Conservation (phyloP, 1,140 invertebrate species). For the Brachionus plicatilis region DNA sequence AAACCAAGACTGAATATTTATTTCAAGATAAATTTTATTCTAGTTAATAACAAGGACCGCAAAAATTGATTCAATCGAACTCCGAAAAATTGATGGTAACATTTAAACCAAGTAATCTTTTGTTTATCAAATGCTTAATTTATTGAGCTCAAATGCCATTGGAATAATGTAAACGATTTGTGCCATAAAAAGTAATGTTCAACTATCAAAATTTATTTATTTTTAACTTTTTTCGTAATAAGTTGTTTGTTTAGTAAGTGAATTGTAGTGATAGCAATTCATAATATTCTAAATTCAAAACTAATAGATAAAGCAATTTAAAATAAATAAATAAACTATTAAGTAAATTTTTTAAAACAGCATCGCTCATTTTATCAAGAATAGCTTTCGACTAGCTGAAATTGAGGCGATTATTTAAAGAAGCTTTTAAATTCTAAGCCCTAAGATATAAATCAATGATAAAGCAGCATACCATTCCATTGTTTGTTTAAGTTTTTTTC, state of each 20-base stretch:
- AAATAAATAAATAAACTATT: neutral
- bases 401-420: neutral
- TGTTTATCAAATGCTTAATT: neutral
- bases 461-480: slow-evolving; percentile 9
- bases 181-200: neutral
- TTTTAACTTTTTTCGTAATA: neutral
- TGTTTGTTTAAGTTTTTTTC: neutral
- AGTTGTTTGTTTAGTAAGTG: neutral
- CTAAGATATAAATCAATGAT: slow-evolving; percentile 28
- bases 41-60: neutral
- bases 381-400: neutral
- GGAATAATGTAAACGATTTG: neutral
- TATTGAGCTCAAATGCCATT: neutral
- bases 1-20: neutral
- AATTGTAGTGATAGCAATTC: neutral
- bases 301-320: slow-evolving; percentile 8
- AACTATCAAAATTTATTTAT: neutral
- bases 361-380: neutral
- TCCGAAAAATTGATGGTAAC: neutral
- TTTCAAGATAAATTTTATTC: neutral
- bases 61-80: neutral
- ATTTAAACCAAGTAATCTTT: neutral
- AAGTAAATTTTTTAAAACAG: neutral
- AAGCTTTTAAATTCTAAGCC: neutral
- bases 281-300: neutral